Evolutionary conservation across 2,888 invertebrate genomes (phyloP), one percentile per base, ranked within the genome.

Genomic region (Caenorhabditis becei): DNA sequence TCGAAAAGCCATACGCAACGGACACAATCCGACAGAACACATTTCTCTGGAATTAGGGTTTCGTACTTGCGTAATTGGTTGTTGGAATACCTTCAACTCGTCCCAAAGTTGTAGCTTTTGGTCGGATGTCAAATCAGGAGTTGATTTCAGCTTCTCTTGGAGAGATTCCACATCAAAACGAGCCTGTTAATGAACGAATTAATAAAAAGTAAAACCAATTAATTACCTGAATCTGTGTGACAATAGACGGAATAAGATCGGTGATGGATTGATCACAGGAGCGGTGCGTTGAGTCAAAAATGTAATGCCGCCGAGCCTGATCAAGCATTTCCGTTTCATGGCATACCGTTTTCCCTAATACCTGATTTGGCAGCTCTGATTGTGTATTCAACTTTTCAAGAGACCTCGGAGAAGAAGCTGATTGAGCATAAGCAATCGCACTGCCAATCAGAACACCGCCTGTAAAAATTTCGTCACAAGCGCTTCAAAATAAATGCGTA

Each of bases 201-300:
- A n/a, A n/a, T n/a, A n/a, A n/a, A n/a, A n/a, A n/a, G n/a, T n/a
- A n/a, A n/a, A n/a, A n/a, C n/a, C n/a, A n/a, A n/a, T n/a, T n/a
- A n/a, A n/a, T n/a, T n/a, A 83, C 83, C 70, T 83, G 70, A 54
- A 84, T 82, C 16, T 83, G 81, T 5, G 72, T 51, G 11, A 67
- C 83, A 20, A 86, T 63, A 4, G 83, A 78, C 18, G 84, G 86
- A 20, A 85, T 69, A 11, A 88, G 69, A 47, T 87, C 83, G 2
- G 81, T 56, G 35, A 88, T 86, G 11, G 87, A 85, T 58, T 85
- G 83, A 41, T 89, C 89, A 69, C 86, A 86, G 0, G 87, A 82
- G 8, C 85, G 80, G 41, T 89, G 89, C 23, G 87, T 84, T 0
- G 84, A 80, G 69, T 89, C 88, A 72, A 88, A 89, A 18, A 89